Evolutionary conservation across 1,140 invertebrate species (phyloP), one percentile per base, ranked within the genome.

Genomic region (Hypsibius dujardini): DNA sequence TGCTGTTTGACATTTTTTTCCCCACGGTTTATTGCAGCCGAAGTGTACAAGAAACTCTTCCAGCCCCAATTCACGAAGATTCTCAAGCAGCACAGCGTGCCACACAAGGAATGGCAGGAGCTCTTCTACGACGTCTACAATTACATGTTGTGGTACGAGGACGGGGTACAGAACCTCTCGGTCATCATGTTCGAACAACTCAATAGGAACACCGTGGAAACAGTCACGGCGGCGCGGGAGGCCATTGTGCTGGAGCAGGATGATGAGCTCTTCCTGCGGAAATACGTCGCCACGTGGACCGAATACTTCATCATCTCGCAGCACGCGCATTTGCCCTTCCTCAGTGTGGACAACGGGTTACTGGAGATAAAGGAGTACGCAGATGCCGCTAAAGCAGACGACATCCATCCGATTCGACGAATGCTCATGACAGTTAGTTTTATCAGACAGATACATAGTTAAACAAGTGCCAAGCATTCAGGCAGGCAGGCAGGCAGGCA

Each of bases 51-150:
- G 12, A 12, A 45, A 3, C 12, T 7, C 12, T 67, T 67, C 42
- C 12, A 42, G 12, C 62, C 62, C 12, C 12, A 12, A 12, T 67
- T 67, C 42, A 7, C 45, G 62, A 67, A 67, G 42, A 7, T 67
- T 3, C 42, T 67, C 12, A 15, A 12, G 12, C 62, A 67, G 45
- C 12, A 3, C 42, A 15, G 12, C 42, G 62, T 67, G 3, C 62
- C 62, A 3, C 12, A 67, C 12, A 3, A 12, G 3, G 62, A 67
- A 67, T 67, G 62, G 62, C 62, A 67, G 62, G 12, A 67, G 3
- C 62, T 67, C 3, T 67, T 67, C 42, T 67, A 15, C 62, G 45
- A 3, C 62, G 62, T 67, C 42, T 42, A 67, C 42, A 12, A 67
- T 7, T 67, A 67, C 42, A 45, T 67, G 12, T 15, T 67, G 42